Conservation (phyloP, 2,888 invertebrate species). For the Stictocephala bisonia region DNA sequence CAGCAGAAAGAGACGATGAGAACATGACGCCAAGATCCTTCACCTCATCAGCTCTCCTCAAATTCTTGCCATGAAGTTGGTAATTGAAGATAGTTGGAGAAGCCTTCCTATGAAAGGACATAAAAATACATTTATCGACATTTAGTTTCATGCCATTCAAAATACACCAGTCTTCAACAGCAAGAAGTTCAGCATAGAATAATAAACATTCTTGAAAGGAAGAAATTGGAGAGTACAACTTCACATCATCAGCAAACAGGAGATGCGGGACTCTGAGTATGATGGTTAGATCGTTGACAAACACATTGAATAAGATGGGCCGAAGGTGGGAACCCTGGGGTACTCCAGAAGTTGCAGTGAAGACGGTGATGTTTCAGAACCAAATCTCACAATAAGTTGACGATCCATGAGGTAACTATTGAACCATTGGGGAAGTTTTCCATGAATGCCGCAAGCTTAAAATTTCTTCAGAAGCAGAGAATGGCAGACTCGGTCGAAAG, state of each 20-base stretch:
- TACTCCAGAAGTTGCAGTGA: background rate
- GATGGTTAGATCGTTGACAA: conserved; percentile 4
- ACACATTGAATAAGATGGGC: conserved; percentile 5
- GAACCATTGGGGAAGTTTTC: background rate
- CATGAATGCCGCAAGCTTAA: background rate
- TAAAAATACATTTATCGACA: background rate
- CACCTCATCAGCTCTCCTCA: background rate
- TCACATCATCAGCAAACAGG: conserved; percentile 16
- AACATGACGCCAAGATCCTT: conserved; percentile 2
- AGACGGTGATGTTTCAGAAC: background rate
- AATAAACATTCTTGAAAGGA: background rate
- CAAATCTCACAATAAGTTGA: conserved; percentile 4
- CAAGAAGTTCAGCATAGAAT: background rate
- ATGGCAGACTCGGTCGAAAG: conserved; percentile 9
- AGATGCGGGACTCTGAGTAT: background rate
- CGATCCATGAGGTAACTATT: background rate
- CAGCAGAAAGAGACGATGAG: background rate
- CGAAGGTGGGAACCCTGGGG: conserved; percentile 20
- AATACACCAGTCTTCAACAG: background rate
- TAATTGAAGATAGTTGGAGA: background rate
- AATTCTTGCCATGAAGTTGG: background rate
- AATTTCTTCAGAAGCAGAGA: conserved; percentile 5
- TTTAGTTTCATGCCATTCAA: conserved; percentile 7
- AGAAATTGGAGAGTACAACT: background rate
- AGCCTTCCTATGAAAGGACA: background rate